Conservation (phyloP, 2,797 vertebrate genomes). For the Momotus momota region DNA sequence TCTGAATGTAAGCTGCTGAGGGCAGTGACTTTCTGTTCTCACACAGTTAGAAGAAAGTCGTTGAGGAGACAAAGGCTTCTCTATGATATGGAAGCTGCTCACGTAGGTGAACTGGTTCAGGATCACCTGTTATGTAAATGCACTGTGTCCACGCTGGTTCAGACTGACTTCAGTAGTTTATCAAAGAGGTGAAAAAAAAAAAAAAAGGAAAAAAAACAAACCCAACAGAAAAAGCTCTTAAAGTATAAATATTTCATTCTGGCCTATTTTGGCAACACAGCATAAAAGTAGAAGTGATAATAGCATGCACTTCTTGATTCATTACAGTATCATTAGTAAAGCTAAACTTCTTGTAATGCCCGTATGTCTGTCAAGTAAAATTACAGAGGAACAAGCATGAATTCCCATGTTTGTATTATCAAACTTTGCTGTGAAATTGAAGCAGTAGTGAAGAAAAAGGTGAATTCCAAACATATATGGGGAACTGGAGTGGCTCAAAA, state of each 20-base stretch:
- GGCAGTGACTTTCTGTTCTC: not conserved
- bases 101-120: not conserved
- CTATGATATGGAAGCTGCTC: not conserved
- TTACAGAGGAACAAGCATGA: slow-evolving; percentile 35
- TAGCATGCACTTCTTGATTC: slow-evolving; percentile 6
- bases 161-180: not conserved
- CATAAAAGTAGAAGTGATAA: slow-evolving; percentile 39
- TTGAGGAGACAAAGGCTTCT: not conserved
- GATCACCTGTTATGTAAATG: not conserved
- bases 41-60: not conserved
- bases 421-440: slow-evolving; percentile 38
- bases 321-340: slow-evolving; percentile 46
- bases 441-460: slow-evolving; percentile 12
- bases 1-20: not conserved
- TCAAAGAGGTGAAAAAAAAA: not conserved
- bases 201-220: rapidly evolving
- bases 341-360: slow-evolving; percentile 32
- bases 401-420: slow-evolving; percentile 44
- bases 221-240: not conserved
- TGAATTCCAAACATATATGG: not conserved
- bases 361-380: slow-evolving; percentile 12
- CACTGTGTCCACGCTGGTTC: not conserved
- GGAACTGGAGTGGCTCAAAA: not conserved
- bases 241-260: slow-evolving; percentile 55
- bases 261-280: slow-evolving; percentile 44